A percentile compares a stretch with the other conserved stretches of the same genome.
Evolutionary conservation across 92 coral and sea anemone genomes (phyloP).

Genomic region (Heliopora coerulea): DNA sequence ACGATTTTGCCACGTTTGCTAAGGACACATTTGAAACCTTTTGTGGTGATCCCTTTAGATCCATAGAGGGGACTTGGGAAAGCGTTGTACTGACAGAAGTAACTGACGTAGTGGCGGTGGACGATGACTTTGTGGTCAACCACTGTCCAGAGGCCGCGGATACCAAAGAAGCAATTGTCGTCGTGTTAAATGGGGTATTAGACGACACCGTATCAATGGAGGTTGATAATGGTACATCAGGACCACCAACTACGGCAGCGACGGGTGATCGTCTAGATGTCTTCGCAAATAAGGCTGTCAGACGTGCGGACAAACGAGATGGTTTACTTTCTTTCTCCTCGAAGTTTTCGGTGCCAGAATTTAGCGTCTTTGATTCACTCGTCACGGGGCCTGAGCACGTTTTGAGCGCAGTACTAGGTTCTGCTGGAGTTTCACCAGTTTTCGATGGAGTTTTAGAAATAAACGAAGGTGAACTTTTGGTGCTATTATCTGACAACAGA

Average conservation of each 20-base stretch:
- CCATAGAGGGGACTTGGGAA: no score
- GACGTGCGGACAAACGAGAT: constrained; percentile 36
- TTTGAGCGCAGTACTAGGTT: no score
- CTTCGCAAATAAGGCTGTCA: constrained; percentile 33
- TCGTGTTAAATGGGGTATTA: background rate
- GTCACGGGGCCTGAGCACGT: background rate
- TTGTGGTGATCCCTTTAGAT: background rate
- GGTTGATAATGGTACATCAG: background rate
- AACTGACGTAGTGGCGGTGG: no score
- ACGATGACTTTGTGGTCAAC: background rate
- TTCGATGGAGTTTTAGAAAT: background rate
- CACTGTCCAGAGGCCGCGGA: background rate
- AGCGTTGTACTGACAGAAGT: no score
- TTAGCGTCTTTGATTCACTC: background rate
- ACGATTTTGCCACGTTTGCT: no score
- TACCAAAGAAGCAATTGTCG: background rate
- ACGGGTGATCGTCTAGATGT: constrained; percentile 3
- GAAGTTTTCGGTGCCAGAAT: background rate
- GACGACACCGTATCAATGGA: background rate
- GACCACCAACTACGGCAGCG: no score
- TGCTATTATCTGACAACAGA: constrained; percentile 15
- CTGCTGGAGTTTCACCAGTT: no score
- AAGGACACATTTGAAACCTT: background rate
- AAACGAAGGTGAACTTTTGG: constrained; percentile 19
- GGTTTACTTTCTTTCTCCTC: background rate